Percentiles rank a stretch among this genome's conserved stretches.
Conservation (phyloP, 2,797 vertebrate genomes). For the Austrolebias charrua region DNA sequence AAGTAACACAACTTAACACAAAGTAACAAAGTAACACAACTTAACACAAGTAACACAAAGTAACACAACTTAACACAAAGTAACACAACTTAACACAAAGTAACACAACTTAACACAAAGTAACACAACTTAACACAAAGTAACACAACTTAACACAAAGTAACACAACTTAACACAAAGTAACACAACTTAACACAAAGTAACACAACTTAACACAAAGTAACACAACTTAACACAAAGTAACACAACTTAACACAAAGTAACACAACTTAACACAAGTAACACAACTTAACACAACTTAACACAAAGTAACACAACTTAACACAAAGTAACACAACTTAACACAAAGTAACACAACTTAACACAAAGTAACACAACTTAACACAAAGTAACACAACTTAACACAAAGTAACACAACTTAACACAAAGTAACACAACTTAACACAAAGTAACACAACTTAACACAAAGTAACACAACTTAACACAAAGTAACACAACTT, state of each 20-base stretch:
- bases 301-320: too few relatives aligned
- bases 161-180: conserved; percentile 27
- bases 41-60: too few relatives aligned
- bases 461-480: conserved; percentile 55
- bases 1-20: background rate
- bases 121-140: too few relatives aligned
- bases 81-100: conserved; percentile 42
- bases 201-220: conserved; percentile 42
- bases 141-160: conserved; percentile 42
- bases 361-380: too few relatives aligned
- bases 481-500: too few relatives aligned
- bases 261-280: too few relatives aligned
- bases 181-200: too few relatives aligned
- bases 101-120: conserved; percentile 27
- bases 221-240: conserved; percentile 27
- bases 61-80: too few relatives aligned
- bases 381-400: background rate
- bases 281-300: conserved; percentile 54
- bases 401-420: conserved; percentile 55
- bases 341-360: conserved; percentile 55
- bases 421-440: too few relatives aligned
- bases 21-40: conserved; percentile 49
- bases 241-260: too few relatives aligned
- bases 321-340: background rate
- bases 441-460: background rate